Percentiles rank a stretch among this genome's conserved stretches.
phyloP scores from a whole-genome alignment of 2,797 vertebrate species.

The Intellagama lesueurii region DNA sequence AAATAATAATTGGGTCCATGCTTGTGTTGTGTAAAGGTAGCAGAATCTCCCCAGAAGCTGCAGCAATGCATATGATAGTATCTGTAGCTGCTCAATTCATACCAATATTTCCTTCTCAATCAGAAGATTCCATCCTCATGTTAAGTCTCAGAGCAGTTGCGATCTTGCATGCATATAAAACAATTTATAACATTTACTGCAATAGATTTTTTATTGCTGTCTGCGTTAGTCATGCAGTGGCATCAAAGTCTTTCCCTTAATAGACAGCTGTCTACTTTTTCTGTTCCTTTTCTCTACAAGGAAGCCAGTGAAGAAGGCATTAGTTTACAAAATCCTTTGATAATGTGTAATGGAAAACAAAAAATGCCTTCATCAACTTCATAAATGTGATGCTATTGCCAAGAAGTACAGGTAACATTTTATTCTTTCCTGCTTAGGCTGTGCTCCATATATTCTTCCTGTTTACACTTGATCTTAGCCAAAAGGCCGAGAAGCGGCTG shows the following conservation, averaged over 20 bases:
- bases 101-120: background rate
- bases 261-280: constrained; percentile 33
- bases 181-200: constrained; percentile 34
- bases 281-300: background rate
- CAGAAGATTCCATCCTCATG: constrained; percentile 16
- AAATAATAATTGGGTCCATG: constrained; percentile 3
- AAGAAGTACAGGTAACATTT: background rate
- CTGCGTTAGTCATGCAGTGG: constrained; percentile 39
- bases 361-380: constrained; percentile 20
- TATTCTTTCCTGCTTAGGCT: too few relatives aligned
- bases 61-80: background rate
- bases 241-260: constrained; percentile 31
- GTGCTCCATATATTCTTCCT: constrained; percentile 31
- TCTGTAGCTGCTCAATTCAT: constrained; percentile 3
- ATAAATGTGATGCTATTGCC: constrained; percentile 23
- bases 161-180: constrained; percentile 17
- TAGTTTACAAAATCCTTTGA: constrained; percentile 30
- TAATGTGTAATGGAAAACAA: background rate
- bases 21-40: constrained; percentile 19
- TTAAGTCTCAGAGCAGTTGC: constrained; percentile 45
- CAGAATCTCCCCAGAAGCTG: background rate
- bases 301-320: constrained; percentile 32
- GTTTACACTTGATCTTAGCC: too few relatives aligned
- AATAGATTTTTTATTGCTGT: constrained; percentile 30
- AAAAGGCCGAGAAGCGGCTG: too few relatives aligned